Evolutionary conservation across 2,888 invertebrate species (phyloP), one percentile per base, ranked within the genome.

Genomic region (Oscheius sp.): DNA sequence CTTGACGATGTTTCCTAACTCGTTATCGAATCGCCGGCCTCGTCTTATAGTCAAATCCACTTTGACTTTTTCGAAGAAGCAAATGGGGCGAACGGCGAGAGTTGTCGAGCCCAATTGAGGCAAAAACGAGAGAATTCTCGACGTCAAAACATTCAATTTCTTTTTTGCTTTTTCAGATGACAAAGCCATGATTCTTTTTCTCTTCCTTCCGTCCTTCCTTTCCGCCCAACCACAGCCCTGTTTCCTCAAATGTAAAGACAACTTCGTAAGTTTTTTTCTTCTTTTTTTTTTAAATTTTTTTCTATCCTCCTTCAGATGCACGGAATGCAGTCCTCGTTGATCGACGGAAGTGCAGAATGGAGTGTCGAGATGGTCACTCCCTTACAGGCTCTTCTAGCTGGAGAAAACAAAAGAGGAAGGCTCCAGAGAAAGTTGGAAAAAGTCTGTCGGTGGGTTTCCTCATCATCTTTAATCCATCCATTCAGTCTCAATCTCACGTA

Each of bases 191-290:
- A n/a, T n/a, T n/a, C n/a, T n/a, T n/a, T 50, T 50, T 50, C 28
- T 50, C 12, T 8, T 50, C 33, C 17, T 20, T 33, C 32, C 17
- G 54, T 17, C 17, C 33, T 5, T 12, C 54, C 33, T 54, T 54
- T n/a, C 32, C 22, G 47, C 65, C 12, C 65, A 65, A 14, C 80
- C 78, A 28, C 76, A 75, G 59, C 76, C 80, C 0, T 80, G 78
- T 47, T 77, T 81, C 38, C 70, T 81, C 47, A 74, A 77, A 62
- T 81, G 81, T 70, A 81, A 81, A 63, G 81, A 81, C 70, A 81
- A 80, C 67, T 81, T 81, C 59, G 81, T 81, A 54, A 74, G 77
- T 72, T 44, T n/a, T 17, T 33, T 38, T 50, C 24, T 17, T 12
- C 30, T 30, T 50, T 33, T 38, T 50, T 17, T 17, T 12, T 22